Base-by-base conservation (phyloP, 2,113 vertebrate species). In the Mormyrus iriodes region DNA sequence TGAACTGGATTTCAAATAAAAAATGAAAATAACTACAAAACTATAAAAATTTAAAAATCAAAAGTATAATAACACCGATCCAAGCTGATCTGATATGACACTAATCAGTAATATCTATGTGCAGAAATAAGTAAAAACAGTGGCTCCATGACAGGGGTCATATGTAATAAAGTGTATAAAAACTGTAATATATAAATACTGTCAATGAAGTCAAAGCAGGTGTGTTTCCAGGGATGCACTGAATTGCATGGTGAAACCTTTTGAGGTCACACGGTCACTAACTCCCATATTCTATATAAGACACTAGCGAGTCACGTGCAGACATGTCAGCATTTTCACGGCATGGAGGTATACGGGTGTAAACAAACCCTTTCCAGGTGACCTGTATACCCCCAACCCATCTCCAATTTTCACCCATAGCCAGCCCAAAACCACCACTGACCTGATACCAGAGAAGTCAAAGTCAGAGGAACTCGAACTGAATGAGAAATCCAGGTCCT, bases 401-500 rank as follows among this genome's bases (percentile, higher is more conserved):
- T 52, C 12, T 83, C 19, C 19, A 27, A 17, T 86, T 35, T 86
- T 13, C 21, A 53, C 17, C 51, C 17, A 48, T 15, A 86, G 85
- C 55, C 44, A 55, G 21, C 42, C 44, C 46, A 51, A 52, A n/a
- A 53, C 27, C 31, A 58, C 21, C 10, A 19, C 19, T 8, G 51
- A 83, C n/a, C 27, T n/a, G 42, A 21, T 53, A 35, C 35, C 53
- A 9, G 42, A 27, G 39, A 53, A 61, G 52, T 8, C 7, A 4
- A 12, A 85, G 21, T 39, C 35, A 6, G 39, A 39, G 15, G 52
- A 84, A 46, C 7, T 46, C 17, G 19, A 52, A 27, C 65, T 51
- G 21, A 76, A 48, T 27, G 9, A 39, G 1, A 42, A 79, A 31
- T 53, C 88, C 44, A 90, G 86, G 19, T 51, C 91, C 8, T 92